A percentile compares a stretch with the other conserved stretches of the same genome.
phyloP scores from a whole-genome alignment of 2,797 vertebrate genomes.

The Sebastes kiyomatsui region DNA sequence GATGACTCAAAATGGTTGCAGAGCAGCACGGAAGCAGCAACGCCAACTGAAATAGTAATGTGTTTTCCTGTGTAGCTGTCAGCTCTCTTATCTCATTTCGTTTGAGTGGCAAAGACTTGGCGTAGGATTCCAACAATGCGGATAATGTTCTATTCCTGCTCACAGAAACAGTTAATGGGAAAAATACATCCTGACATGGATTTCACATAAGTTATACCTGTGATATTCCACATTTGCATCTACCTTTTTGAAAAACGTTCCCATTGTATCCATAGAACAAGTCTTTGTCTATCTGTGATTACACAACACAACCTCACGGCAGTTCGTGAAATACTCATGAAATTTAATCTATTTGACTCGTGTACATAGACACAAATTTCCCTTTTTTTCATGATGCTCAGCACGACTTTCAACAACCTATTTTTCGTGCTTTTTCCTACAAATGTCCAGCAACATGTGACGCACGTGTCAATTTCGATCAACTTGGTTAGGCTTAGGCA shows the following conservation, averaged over 20 bases:
- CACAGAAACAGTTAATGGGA: constrained; percentile 33
- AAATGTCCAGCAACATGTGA: too few relatives aligned
- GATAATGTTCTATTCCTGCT: constrained; percentile 36
- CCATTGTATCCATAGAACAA: background rate
- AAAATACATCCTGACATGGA: constrained; percentile 27
- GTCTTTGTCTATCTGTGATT: background rate
- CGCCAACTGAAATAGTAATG: constrained; percentile 74
- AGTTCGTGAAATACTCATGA: too few relatives aligned
- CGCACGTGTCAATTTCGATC: too few relatives aligned
- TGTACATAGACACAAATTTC: too few relatives aligned
- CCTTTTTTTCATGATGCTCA: too few relatives aligned
- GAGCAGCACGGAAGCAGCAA: constrained; percentile 64
- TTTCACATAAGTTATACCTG: constrained; percentile 10
- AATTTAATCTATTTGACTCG: too few relatives aligned
- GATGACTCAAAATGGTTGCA: constrained; percentile 53
- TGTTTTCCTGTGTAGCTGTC: constrained; percentile 69
- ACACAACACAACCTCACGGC: too few relatives aligned
- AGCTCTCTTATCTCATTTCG: constrained; percentile 49
- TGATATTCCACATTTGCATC: constrained; percentile 6
- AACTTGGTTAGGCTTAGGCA: too few relatives aligned
- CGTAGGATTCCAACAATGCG: constrained; percentile 43
- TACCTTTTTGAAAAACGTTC: background rate
- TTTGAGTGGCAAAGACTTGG: constrained; percentile 61
- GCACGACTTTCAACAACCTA: too few relatives aligned
- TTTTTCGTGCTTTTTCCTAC: too few relatives aligned